Evolutionary conservation across 1,140 invertebrate genomes (phyloP), one percentile per base, ranked within the genome.

Genomic region (Ostrea denselamellosa): DNA sequence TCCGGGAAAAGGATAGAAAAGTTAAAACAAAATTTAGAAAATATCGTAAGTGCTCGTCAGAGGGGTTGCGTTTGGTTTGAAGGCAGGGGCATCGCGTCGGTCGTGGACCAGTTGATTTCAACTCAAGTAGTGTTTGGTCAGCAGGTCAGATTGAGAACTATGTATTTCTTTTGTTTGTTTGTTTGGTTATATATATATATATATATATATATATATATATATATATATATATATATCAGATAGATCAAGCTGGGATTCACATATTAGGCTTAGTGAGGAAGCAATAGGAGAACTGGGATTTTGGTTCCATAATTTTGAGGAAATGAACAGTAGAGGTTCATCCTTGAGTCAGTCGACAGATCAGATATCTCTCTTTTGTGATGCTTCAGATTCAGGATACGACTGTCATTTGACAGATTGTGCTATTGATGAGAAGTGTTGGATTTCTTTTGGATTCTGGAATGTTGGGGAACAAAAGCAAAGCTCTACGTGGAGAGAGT

Each of bases 221-320:
- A n/a, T n/a, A n/a, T n/a, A n/a, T n/a, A n/a, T n/a, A n/a, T n/a
- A 81, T 53, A 87, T 87, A 12, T 12, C 62, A 22, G 2, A 9
- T 14, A 83, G 56, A 83, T 68, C 87, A 9, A 88, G 87, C n/a
- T 88, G 87, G 87, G 85, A 88, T 14, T 58, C 62, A 44, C 12
- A 85, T 88, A 85, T 22, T 85, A 85, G 51, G 85, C 52, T 19
- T 44, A 12, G 28, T 10, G 82, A 85, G 0, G 87, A 83, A 77
- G 52, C 71, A 14, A 17, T 2, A 44, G 87, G 56, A 83, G 34
- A 88, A 51, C 77, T 83, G 25, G 53, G 9, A 19, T 88, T 88
- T 68, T 88, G 87, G 87, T 14, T n/a, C 34, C 14, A 77, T n/a
- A 83, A 83, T 25, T 52, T 65, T 44, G 56, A 83, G 9, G 28